Conservation (phyloP, 2,797 vertebrate genomes). For the Gallinago stenura region DNA sequence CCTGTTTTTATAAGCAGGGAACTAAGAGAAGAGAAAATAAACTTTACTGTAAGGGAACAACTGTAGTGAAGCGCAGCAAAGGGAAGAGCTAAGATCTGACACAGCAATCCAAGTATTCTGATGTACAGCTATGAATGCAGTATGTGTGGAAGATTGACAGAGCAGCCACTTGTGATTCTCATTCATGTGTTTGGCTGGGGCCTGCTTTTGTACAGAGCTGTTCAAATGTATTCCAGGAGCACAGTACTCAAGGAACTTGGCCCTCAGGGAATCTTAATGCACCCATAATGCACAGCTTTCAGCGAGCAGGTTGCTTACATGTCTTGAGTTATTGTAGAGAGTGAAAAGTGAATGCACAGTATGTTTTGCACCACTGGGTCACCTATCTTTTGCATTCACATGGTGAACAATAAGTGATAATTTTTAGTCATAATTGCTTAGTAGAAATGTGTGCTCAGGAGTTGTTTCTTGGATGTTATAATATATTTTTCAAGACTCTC, state of each 20-base stretch:
- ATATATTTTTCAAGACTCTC: not conserved
- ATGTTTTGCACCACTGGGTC: not conserved
- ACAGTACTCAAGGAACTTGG: conserved; percentile 16
- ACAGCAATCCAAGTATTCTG: not conserved
- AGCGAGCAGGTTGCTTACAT: not conserved
- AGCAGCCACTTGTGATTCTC: conserved; percentile 53
- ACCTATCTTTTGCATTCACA: not conserved
- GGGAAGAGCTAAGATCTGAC: not conserved
- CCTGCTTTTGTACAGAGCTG: conserved; percentile 55
- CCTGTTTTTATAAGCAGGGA: not conserved
- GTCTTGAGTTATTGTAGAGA: not conserved
- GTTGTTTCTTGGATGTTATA: not conserved
- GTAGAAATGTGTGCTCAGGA: not conserved
- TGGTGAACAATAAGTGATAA: not conserved
- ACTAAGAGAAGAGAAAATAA: not conserved
- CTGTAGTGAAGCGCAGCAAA: not conserved
- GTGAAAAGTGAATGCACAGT: not conserved
- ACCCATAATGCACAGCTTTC: conserved; percentile 17
- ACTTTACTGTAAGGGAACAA: not conserved
- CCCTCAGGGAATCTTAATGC: conserved; percentile 37
- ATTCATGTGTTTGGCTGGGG: not conserved
- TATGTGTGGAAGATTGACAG: not conserved
- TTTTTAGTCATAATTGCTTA: not conserved
- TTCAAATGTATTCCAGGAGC: conserved; percentile 37
- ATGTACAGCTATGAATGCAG: not conserved